These are phyloP conservation scores for Aplochiton taeniatus DNA, from an alignment of 2,797 vertebrate species.

Conservation along the genomic window DNA sequence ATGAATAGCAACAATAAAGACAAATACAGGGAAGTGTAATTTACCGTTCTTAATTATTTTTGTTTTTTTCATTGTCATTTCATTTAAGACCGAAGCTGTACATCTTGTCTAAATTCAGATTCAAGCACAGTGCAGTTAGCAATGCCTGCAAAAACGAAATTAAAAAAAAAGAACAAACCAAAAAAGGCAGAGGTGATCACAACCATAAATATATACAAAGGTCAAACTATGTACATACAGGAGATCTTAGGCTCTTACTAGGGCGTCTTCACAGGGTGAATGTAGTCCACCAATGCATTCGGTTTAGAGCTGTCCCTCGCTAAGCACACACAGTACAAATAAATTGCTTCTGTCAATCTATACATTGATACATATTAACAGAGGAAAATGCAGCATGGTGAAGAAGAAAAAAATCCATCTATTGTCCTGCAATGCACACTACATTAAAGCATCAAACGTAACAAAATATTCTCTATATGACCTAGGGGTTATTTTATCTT, in stretches of 20 bases:
- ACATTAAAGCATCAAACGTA: conserved; percentile 68
- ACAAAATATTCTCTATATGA: conserved; percentile 73
- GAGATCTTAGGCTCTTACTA: conserved; percentile 62
- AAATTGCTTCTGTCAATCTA: conserved; percentile 61
- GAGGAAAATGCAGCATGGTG: conserved; percentile 72
- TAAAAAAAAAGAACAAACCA: conserved; percentile 55
- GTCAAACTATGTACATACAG: conserved; percentile 77
- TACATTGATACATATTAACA: conserved; percentile 61
- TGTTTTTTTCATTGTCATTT: conserved; percentile 85
- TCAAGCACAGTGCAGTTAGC: conserved; percentile 81
- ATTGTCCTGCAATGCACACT: conserved; percentile 43
- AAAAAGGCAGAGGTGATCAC: conserved; percentile 80
- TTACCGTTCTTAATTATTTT: conserved; percentile 63
- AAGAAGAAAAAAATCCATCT: conserved; percentile 28
- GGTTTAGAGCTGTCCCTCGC: conserved; percentile 55
- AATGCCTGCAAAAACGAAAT: conserved; percentile 68
- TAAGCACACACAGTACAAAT: conserved; percentile 66
- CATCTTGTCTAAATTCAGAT: conserved; percentile 77
- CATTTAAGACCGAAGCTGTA: conserved; percentile 80
- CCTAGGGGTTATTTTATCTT: conserved; percentile 43
- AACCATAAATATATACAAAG: conserved; percentile 80
- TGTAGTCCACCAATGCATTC: conserved; percentile 56
- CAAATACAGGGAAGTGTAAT: conserved; percentile 16
- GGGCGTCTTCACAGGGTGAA: conserved; percentile 56
- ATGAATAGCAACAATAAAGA: conserved; percentile 21